Conservation (phyloP, 1,140 invertebrate genomes). For the Meloidogyne hapla region DNA sequence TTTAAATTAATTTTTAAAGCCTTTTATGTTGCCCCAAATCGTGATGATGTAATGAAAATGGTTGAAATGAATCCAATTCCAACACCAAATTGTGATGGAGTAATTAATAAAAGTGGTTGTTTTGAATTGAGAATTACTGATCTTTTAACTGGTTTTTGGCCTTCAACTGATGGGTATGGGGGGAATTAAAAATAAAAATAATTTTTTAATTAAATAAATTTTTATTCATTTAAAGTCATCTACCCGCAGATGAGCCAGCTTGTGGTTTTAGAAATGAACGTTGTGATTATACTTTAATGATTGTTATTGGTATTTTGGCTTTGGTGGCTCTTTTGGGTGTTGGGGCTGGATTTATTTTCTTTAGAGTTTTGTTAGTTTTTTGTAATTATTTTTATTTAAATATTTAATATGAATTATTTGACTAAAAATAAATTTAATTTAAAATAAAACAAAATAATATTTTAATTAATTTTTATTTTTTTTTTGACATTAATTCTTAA, state of each 20-base stretch:
- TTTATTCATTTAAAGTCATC: not conserved
- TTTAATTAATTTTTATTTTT: not conserved
- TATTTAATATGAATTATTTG: too few relatives aligned
- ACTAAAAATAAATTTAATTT: too few relatives aligned
- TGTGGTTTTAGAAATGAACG: slow-evolving; percentile 60
- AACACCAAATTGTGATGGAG: slow-evolving; percentile 55
- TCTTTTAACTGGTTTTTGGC: slow-evolving; percentile 61
- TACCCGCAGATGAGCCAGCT: slow-evolving; percentile 28
- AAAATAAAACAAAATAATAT: too few relatives aligned
- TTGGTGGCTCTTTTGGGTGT: slow-evolving; percentile 43
- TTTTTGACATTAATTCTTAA: too few relatives aligned
- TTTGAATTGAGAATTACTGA: slow-evolving; percentile 54
- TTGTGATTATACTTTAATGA: slow-evolving; percentile 59
- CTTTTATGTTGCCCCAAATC: slow-evolving; percentile 58
- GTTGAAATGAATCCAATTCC: slow-evolving; percentile 56
- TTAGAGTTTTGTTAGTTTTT: slow-evolving; percentile 45
- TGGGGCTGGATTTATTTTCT: slow-evolving; percentile 45
- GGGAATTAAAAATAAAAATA: not conserved
- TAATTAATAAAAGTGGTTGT: slow-evolving; percentile 55
- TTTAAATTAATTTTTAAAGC: slow-evolving; percentile 30
- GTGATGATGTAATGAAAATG: slow-evolving; percentile 60
- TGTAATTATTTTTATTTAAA: not conserved
- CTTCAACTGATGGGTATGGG: slow-evolving; percentile 47
- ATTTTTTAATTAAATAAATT: slow-evolving; percentile 19
- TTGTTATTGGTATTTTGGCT: slow-evolving; percentile 49